Conservation (phyloP, 1,140 invertebrate species). For the Drosophila paulistorum region DNA sequence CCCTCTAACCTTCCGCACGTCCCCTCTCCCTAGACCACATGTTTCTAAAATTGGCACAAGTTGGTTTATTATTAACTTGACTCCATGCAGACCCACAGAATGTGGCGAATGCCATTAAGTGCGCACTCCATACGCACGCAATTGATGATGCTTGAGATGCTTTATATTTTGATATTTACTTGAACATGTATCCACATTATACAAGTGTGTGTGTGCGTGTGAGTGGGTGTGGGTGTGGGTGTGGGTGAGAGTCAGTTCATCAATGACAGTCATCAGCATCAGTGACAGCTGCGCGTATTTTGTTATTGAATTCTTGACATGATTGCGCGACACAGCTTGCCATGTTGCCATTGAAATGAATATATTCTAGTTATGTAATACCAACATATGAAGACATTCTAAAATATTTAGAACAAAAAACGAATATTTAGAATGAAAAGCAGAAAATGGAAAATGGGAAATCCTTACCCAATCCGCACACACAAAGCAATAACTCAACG, state of each 20-base stretch:
- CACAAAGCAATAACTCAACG: slow-evolving; percentile 49
- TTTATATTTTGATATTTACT: slow-evolving; percentile 15
- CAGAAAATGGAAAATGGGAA: not conserved
- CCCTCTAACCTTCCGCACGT: not conserved
- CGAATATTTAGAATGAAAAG: not conserved
- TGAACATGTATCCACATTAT: slow-evolving; percentile 1
- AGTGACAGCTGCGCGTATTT: slow-evolving; percentile 69
- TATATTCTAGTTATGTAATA: slow-evolving; percentile 46
- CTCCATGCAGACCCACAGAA: slow-evolving; percentile 19
- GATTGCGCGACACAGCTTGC: slow-evolving; percentile 74
- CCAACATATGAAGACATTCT: slow-evolving; percentile 31
- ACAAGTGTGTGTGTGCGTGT: slow-evolving; percentile 6
- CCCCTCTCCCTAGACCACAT: not conserved
- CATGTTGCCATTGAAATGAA: slow-evolving; percentile 51
- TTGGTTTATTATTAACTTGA: slow-evolving; percentile 56
- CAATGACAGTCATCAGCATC: slow-evolving; percentile 59
- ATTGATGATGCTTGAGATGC: slow-evolving; percentile 31
- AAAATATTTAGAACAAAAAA: slow-evolving; percentile 28
- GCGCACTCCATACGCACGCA: slow-evolving; percentile 56
- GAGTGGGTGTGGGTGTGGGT: slow-evolving; percentile 39
- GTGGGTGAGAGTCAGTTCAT: slow-evolving; percentile 64
- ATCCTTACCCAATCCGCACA: not conserved
- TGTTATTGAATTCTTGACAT: slow-evolving; percentile 81
- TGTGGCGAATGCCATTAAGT: slow-evolving; percentile 54
- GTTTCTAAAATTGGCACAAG: slow-evolving; percentile 56